Percentiles rank a stretch among this genome's conserved stretches.
These are phyloP conservation scores for Hybos culiciformis DNA, from an alignment of 2,888 invertebrate genomes.

Conservation along the genomic window DNA sequence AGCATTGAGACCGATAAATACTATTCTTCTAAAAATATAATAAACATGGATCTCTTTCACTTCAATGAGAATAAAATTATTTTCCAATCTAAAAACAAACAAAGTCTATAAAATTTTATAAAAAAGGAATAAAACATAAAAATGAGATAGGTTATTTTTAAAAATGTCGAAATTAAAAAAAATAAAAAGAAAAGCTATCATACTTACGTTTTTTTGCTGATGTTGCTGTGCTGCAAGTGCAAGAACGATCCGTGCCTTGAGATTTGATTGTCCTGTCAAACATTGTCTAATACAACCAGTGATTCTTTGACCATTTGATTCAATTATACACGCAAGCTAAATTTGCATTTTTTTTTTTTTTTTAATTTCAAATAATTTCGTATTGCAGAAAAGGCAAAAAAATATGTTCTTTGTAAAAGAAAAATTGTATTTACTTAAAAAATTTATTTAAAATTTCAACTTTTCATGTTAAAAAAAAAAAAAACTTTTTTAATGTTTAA, in stretches of 20 bases:
- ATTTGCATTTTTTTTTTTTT: constrained; percentile 22
- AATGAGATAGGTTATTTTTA: too few species aligned
- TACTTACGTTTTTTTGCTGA: constrained; percentile 45
- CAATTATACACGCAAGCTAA: constrained; percentile 38
- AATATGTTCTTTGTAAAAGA: too few species aligned
- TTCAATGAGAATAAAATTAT: too few species aligned
- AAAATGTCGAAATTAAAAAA: too few species aligned
- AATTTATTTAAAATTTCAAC: too few species aligned
- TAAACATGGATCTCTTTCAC: too few species aligned
- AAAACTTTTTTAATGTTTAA: too few species aligned
- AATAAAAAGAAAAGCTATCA: not conserved
- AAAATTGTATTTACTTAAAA: too few species aligned
- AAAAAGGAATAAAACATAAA: constrained; percentile 3
- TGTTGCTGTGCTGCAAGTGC: constrained; percentile 40
- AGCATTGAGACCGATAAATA: too few species aligned
- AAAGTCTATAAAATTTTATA: not conserved
- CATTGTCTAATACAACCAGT: constrained; percentile 38
- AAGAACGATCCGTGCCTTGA: constrained; percentile 42
- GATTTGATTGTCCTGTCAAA: constrained; percentile 37
- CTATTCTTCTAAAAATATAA: too few species aligned
- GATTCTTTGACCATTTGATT: constrained; percentile 36
- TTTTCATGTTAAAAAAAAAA: too few species aligned
- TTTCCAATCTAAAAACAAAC: not conserved
- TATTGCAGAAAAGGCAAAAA: not conserved
- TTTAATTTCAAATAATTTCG: constrained; percentile 8